phyloP scores from a whole-genome alignment of 2,113 vertebrate species.

The Emydocephalus ijimae region DNA sequence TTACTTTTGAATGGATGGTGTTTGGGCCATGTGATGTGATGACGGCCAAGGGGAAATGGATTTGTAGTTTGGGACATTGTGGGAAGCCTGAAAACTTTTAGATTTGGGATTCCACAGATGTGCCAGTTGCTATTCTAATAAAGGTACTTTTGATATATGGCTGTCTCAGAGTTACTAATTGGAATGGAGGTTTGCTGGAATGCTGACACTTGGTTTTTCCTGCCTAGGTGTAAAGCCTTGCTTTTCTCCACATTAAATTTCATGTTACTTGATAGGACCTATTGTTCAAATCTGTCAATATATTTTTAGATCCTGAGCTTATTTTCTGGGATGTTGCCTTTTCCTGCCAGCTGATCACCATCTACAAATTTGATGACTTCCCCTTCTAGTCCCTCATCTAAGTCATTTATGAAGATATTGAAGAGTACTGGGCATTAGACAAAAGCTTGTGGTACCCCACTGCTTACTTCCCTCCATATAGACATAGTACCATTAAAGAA shows the following conservation, averaged over 20 bases:
- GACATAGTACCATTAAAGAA: not conserved
- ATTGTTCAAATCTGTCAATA: not conserved
- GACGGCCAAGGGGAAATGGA: too few species aligned
- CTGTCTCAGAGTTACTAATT: too few species aligned
- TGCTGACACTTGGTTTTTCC: not conserved
- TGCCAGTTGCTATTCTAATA: too few species aligned
- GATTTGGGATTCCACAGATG: too few species aligned
- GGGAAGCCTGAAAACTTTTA: too few species aligned
- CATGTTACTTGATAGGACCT: not conserved
- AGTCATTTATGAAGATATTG: not conserved
- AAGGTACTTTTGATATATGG: too few species aligned
- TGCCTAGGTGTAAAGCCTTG: not conserved
- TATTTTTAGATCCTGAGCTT: not conserved
- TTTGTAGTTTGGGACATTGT: too few species aligned
- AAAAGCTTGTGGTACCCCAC: not conserved
- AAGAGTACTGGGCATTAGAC: not conserved
- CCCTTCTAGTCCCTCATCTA: not conserved
- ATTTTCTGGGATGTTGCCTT: not conserved
- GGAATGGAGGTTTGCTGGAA: too few species aligned
- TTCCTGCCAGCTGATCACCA: not conserved
- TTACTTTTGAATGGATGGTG: too few species aligned
- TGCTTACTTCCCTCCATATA: not conserved
- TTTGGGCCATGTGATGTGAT: too few species aligned
- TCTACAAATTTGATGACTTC: not conserved
- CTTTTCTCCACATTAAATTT: not conserved